phyloP scores from a whole-genome alignment of 2,113 vertebrate species.

The Emydura subglobosa region DNA sequence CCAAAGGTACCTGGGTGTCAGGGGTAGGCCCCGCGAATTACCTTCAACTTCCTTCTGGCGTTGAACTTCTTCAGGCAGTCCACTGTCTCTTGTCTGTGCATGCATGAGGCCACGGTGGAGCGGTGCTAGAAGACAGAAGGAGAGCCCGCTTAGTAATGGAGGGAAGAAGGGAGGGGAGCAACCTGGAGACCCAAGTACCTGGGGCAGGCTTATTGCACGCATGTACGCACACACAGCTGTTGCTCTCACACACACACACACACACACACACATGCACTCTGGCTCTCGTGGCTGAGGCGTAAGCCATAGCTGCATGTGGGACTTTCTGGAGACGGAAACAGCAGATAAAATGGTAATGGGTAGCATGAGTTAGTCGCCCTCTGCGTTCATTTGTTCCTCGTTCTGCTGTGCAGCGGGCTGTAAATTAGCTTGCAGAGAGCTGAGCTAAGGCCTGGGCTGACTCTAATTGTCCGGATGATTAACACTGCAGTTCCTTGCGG shows the following conservation, averaged over 20 bases:
- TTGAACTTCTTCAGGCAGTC: slow-evolving; percentile 99
- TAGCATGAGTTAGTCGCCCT: neutral
- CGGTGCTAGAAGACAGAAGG: slow-evolving; percentile 84
- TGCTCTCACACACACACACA: rapidly evolving
- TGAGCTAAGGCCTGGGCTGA: slow-evolving; percentile 1
- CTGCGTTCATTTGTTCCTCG: neutral
- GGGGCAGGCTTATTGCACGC: neutral
- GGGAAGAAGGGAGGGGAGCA: neutral
- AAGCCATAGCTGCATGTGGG: neutral
- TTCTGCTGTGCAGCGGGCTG: neutral
- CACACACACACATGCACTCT: neutral
- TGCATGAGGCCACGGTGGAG: slow-evolving; percentile 95
- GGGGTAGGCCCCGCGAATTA: slow-evolving; percentile 50
- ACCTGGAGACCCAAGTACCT: rapidly evolving
- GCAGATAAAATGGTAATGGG: slow-evolving; percentile 28
- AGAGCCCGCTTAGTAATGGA: neutral
- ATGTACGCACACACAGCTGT: neutral
- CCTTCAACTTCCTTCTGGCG: slow-evolving; percentile 95
- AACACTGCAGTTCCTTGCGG: neutral
- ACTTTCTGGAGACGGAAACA: neutral
- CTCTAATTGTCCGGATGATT: neutral
- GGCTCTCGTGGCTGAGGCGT: rapidly evolving
- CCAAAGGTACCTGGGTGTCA: neutral
- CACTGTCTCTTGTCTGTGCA: slow-evolving; percentile 97
- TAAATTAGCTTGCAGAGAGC: neutral